Base-by-base conservation (phyloP, 2,888 invertebrate genomes). In the Uloborus plumipes region DNA sequence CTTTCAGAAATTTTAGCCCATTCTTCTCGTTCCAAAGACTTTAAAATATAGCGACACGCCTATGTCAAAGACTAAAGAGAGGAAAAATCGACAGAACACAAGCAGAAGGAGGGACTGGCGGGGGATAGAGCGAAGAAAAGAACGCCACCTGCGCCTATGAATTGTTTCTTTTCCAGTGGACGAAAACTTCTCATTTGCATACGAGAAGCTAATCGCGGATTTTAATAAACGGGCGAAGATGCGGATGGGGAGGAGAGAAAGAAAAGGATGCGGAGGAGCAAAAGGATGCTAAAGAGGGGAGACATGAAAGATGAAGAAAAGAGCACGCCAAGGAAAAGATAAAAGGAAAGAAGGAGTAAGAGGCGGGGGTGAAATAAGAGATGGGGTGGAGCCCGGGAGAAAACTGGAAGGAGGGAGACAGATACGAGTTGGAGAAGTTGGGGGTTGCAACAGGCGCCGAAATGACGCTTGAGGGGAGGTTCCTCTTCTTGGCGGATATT, bases 211-310 rank as follows among this genome's bases (percentile, higher is more conserved):
- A 81, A 81, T 81, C 75, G 81, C 16, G 81, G 81, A 81, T 81
- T 81, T 81, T 81, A 81, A 81, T 81, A 81, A 81, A 81, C 75
- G 81, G 39, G 58, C 80, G 66, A 73, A 80, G 74, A 75, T 59
- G 82, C 66, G 79, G 84, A 77, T 88, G 89, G 50, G 51, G 79
- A 51, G 61, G 26, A 53, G 67, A 69, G 49, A 16, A 69, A n/a
- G 65, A 78, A 62, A 74, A 59, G 73, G 74, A 64, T 22, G 67
- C 49, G 15, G 53, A 18, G 66, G 59, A 39, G 73, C 64, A 47
- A 64, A n/a, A 50, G 55, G 61, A 22, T 50, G 50, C 31, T 39
- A 26, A 47, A 51, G 55, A 49, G 53, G 64, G 67, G 67, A 50
- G 66, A 74, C 39, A 55, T 53, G 62, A 74, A 39, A 51, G 73